Evolutionary conservation across 2,888 invertebrate genomes (phyloP).

Genomic region (Eupithecia vulgata): DNA sequence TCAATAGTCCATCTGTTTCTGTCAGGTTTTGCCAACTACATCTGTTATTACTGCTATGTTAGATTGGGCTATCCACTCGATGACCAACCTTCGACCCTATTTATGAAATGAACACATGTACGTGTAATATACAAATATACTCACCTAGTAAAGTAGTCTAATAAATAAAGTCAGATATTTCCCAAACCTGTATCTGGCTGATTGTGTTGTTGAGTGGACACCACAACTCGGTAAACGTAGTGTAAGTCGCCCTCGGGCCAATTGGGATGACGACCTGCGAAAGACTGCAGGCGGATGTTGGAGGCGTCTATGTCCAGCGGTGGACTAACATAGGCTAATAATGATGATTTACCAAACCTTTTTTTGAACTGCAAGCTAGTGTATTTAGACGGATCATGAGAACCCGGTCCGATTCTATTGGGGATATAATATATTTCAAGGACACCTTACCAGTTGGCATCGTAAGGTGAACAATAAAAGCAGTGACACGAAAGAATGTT

Average conservation of each 20-base stretch:
- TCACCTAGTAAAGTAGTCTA: background rate
- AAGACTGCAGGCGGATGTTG: too few relatives aligned
- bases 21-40: background rate
- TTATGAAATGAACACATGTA: background rate
- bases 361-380: too few relatives aligned
- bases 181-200: too few relatives aligned
- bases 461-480: constrained; percentile 1
- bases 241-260: too few relatives aligned
- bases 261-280: too few relatives aligned
- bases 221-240: too few relatives aligned
- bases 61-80: background rate
- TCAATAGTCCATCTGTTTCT: background rate
- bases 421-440: constrained; percentile 2
- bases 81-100: background rate
- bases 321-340: too few relatives aligned
- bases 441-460: background rate
- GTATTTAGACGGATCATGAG: too few relatives aligned
- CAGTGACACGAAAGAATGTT: background rate
- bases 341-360: background rate
- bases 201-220: too few relatives aligned
- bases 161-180: background rate
- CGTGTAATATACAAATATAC: background rate
- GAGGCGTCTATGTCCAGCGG: too few relatives aligned
- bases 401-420: background rate
- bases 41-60: background rate